These are phyloP conservation scores for Mormyrops boulengeri DNA, from an alignment of 2,797 vertebrate species.

Conservation along the genomic window DNA sequence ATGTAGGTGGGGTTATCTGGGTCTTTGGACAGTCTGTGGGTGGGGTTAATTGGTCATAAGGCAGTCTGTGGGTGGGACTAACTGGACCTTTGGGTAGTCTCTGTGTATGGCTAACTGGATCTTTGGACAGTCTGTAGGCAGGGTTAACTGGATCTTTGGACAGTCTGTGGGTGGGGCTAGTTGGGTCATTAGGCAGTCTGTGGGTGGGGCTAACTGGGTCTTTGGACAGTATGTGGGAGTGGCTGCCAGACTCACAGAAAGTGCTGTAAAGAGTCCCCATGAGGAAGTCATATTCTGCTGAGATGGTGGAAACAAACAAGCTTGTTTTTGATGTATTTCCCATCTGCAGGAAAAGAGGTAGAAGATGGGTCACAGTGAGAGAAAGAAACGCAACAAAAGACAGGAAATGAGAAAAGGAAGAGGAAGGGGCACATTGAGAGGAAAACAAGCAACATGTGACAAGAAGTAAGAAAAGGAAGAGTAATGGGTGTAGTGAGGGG, in stretches of 20 bases:
- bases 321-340: slow-evolving; percentile 63
- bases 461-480: neutral
- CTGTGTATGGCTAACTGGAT: neutral
- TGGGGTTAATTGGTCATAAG: neutral
- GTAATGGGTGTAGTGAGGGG: neutral
- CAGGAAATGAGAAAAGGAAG: neutral
- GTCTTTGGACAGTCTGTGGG: neutral
- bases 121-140: no score
- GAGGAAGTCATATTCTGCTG: slow-evolving; percentile 66
- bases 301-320: slow-evolving; percentile 65
- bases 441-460: neutral
- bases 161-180: neutral
- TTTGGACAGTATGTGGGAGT: neutral
- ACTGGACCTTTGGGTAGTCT: neutral
- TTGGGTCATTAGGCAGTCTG: neutral
- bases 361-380: neutral
- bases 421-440: neutral
- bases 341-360: slow-evolving; percentile 56
- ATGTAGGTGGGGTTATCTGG: neutral
- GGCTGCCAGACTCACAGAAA: slow-evolving; percentile 63
- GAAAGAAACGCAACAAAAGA: neutral
- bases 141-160: neutral
- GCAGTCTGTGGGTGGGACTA: neutral
- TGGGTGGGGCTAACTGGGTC: neutral
- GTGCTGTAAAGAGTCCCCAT: slow-evolving; percentile 69